Base-by-base conservation (phyloP, 2,888 invertebrate genomes). In the Tethea ocularis region DNA sequence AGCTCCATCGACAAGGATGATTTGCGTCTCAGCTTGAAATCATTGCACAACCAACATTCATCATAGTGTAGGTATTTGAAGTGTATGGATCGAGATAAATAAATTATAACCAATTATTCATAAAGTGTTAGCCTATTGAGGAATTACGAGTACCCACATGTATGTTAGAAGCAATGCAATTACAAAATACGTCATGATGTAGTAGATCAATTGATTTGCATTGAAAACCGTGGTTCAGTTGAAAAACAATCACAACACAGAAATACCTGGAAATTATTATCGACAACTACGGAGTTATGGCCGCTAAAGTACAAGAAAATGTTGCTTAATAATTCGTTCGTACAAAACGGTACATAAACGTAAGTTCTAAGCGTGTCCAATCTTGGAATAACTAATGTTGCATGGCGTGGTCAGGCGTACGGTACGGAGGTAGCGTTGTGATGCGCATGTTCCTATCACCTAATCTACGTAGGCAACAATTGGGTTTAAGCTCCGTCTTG, bases 1-100 rank as follows among this genome's bases (percentile, higher is more conserved):
- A 80, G 64, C 64, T 62, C 67, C 71, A 68, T 69, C 62, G 59
- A 60, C 56, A 61, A 66, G 58, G 64, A 71, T 71, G 67, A n/a
- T 52, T 38, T 46, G 20, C 33, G 33, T 33, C 33, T 33, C 33
- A 33, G 33, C 46, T 46, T 46, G 17, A 46, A 46, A 24, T 51
- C 51, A 10, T 29, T 29, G 29, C 26, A 53, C 29, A 53, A 53
- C 29, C 52, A 29, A 24, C 52, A 46, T 46, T n/a, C 46, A 46
- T 46, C 7, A 46, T 46, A 17, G 41, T 17, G 41, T 7, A n/a
- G 46, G n/a, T 38, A 5, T n/a, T 38, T 38, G 38, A 38, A 20
- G 46, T 26, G 23, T 23, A 20, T 56, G 38, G 23, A 56, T 13
- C 56, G 22, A 23, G 23, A 56, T 23, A 56, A n/a, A 56, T 56